A percentile compares a stretch with the other conserved stretches of the same genome.
Conservation (phyloP, 2,797 vertebrate genomes). For the Atherinosoma microstoma region DNA sequence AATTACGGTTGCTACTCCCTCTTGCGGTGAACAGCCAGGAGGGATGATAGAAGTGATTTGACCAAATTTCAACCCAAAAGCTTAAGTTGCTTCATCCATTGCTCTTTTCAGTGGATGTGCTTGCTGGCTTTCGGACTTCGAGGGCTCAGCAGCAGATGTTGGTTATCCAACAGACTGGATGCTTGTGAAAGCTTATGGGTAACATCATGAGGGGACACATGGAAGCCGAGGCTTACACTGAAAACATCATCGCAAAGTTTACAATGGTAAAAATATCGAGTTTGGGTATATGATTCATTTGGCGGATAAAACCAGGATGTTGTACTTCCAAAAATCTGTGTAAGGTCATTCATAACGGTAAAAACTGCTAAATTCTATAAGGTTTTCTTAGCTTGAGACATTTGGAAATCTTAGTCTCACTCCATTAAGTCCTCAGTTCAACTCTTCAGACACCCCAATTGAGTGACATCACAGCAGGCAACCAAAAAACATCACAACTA, state of each 20-base stretch:
- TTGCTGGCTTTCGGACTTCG: conserved; percentile 11
- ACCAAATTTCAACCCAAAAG: conserved; percentile 45
- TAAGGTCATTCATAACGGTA: not conserved
- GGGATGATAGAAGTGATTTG: conserved; percentile 44
- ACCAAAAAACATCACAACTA: not conserved
- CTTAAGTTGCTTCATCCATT: conserved; percentile 47
- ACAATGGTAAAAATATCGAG: conserved; percentile 1
- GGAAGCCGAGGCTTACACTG: not conserved
- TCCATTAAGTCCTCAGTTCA: not conserved
- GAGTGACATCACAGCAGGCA: not conserved
- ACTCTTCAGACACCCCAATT: not conserved
- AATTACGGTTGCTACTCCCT: conserved; percentile 66
- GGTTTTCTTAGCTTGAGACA: not conserved
- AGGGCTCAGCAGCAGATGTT: conserved; percentile 10
- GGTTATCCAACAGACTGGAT: conserved; percentile 17
- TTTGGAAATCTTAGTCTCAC: not conserved
- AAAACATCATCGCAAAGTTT: not conserved
- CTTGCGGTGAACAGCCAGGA: conserved; percentile 62
- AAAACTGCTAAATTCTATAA: not conserved
- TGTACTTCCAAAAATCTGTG: not conserved
- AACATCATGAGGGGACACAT: not conserved
- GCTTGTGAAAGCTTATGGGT: conserved; percentile 13
- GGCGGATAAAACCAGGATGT: not conserved
- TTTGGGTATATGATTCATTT: not conserved
- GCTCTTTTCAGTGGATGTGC: conserved; percentile 28